A percentile compares a stretch with the other conserved stretches of the same genome.
Evolutionary conservation across 2,113 vertebrate genomes (phyloP).

Genomic region (Ailuropoda melanoleuca): DNA sequence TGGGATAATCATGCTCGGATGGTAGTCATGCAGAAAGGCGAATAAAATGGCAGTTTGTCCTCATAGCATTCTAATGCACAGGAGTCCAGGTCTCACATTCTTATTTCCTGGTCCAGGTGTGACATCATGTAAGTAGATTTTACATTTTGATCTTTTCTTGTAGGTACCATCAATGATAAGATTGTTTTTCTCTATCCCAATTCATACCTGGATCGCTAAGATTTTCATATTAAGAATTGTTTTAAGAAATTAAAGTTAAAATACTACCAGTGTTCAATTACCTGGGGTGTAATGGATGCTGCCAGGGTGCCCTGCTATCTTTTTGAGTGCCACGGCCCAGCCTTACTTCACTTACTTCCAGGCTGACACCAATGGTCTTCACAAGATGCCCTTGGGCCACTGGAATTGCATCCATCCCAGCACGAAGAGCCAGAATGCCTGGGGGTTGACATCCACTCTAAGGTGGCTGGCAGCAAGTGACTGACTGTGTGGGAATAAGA

Average conservation of each 20-base stretch:
- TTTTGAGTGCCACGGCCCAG: neutral
- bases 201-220: neutral
- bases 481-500: neutral
- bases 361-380: neutral
- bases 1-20: neutral
- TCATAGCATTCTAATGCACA: neutral
- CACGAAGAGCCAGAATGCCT: neutral
- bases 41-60: neutral
- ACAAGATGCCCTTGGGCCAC: neutral
- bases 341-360: neutral
- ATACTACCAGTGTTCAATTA: neutral
- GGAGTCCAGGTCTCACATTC: neutral
- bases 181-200: neutral
- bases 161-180: too few species aligned
- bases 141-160: neutral
- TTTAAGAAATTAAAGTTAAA: neutral
- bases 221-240: neutral
- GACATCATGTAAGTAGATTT: neutral
- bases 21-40: neutral
- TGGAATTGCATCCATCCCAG: neutral
- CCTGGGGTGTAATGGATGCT: too few species aligned
- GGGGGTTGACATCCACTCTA: rapidly evolving
- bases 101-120: neutral
- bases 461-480: neutral
- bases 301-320: rapidly evolving